Conservation (phyloP, 2,797 vertebrate species). For the Taenioides sp. region DNA sequence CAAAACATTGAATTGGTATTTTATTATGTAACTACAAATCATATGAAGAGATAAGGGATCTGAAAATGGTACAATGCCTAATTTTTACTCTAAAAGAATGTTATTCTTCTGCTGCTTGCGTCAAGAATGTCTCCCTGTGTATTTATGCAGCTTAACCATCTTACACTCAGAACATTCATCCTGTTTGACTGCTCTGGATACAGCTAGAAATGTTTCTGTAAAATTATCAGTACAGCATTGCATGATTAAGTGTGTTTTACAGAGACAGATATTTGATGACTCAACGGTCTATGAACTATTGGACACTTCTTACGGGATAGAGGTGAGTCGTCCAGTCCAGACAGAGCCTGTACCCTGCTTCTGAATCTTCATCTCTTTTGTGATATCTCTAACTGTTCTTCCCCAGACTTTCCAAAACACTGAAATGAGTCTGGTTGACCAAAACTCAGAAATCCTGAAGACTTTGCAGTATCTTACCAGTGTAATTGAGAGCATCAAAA, state of each 20-base stretch:
- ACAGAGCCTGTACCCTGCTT: background rate
- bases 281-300: conserved; percentile 80
- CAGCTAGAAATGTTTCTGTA: conserved; percentile 34
- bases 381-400: background rate
- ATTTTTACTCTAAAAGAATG: conserved; percentile 41
- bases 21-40: background rate
- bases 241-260: conserved; percentile 36
- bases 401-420: conserved; percentile 91
- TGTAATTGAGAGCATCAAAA: conserved; percentile 90
- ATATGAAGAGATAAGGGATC: background rate
- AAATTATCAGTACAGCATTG: conserved; percentile 16
- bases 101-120: conserved; percentile 38
- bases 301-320: conserved; percentile 69
- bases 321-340: conserved; percentile 58
- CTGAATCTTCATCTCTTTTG: background rate
- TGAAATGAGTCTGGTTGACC: conserved; percentile 81
- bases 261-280: conserved; percentile 85
- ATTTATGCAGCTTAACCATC: conserved; percentile 45
- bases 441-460: conserved; percentile 87
- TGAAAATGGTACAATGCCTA: background rate
- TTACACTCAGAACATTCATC: conserved; percentile 36
- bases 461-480: conserved; percentile 89
- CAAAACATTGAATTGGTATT: background rate
- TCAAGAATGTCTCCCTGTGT: conserved; percentile 44
- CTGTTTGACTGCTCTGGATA: conserved; percentile 3